Conservation (phyloP, 2,113 vertebrate species). For the Myanophis thanlyinensis region DNA sequence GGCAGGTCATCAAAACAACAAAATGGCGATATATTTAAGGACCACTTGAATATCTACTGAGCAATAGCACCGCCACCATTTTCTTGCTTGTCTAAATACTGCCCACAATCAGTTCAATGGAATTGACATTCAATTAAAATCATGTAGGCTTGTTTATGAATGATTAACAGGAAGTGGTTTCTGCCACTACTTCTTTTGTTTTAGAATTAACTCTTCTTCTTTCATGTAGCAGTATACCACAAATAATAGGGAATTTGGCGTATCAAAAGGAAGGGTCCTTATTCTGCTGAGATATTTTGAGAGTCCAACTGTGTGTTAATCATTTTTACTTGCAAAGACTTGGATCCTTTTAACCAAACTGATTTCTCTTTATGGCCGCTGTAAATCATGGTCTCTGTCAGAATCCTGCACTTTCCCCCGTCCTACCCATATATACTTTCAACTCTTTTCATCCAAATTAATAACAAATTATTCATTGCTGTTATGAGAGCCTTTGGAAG, state of each 20-base stretch:
- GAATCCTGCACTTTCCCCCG: not conserved
- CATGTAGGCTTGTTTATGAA: not conserved
- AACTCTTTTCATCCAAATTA: not conserved
- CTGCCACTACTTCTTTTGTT: not conserved
- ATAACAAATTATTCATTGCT: not conserved
- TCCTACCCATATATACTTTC: not conserved
- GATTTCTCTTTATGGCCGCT: not conserved
- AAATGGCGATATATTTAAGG: conserved; percentile 30
- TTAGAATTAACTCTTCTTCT: not conserved
- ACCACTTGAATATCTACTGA: conserved; percentile 24
- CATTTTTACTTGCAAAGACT: not conserved
- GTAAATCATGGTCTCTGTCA: not conserved
- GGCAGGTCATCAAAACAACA: conserved; percentile 28
- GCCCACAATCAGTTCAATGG: not conserved
- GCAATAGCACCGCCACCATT: not conserved
- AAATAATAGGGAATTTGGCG: not conserved
- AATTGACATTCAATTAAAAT: not conserved
- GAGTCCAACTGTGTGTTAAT: not conserved
- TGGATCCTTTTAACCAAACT: not conserved
- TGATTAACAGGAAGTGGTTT: not conserved
- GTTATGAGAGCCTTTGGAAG: not conserved
- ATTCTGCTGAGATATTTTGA: not conserved
- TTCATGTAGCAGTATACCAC: not conserved
- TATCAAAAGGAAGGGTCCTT: not conserved
- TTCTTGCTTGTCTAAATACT: not conserved